phyloP scores from a whole-genome alignment of 1,140 invertebrate genomes.

The Drosophila murphyi region DNA sequence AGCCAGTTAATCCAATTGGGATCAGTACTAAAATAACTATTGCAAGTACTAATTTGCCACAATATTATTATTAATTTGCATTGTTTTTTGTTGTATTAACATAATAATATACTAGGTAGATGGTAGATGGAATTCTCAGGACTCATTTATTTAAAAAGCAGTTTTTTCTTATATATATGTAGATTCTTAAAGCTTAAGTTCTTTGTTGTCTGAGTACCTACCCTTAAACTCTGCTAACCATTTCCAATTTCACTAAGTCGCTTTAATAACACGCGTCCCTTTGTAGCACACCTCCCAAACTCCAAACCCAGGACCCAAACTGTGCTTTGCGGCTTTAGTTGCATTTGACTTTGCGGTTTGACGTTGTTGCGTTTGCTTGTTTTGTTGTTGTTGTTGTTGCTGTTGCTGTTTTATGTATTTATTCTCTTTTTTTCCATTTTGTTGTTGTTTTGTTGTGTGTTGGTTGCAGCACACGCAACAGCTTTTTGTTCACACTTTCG shows the following conservation, averaged over 20 bases:
- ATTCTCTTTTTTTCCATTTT: constrained; percentile 36
- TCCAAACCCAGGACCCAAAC: constrained; percentile 39
- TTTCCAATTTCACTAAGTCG: constrained; percentile 44
- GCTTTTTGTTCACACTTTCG: constrained; percentile 82
- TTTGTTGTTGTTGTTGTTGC: constrained; percentile 43
- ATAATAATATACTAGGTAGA: neutral
- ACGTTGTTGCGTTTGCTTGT: constrained; percentile 68
- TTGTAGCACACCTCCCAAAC: constrained; percentile 6
- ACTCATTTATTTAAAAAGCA: neutral
- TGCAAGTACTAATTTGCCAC: constrained; percentile 8
- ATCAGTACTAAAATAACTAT: constrained; percentile 26
- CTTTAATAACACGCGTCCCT: constrained; percentile 47
- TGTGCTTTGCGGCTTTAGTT: constrained; percentile 74
- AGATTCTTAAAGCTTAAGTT: neutral
- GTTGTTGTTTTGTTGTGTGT: constrained; percentile 41
- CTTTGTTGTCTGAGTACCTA: constrained; percentile 11
- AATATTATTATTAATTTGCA: neutral
- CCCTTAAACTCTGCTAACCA: constrained; percentile 7
- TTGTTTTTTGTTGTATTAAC: neutral
- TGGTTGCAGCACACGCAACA: constrained; percentile 73
- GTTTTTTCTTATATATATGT: neutral
- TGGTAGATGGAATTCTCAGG: neutral
- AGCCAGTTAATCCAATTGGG: constrained; percentile 24
- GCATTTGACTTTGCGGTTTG: constrained; percentile 81
- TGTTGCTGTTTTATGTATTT: constrained; percentile 50